phyloP scores from a whole-genome alignment of 2,113 vertebrate species.

The Megaptera novaeangliae region DNA sequence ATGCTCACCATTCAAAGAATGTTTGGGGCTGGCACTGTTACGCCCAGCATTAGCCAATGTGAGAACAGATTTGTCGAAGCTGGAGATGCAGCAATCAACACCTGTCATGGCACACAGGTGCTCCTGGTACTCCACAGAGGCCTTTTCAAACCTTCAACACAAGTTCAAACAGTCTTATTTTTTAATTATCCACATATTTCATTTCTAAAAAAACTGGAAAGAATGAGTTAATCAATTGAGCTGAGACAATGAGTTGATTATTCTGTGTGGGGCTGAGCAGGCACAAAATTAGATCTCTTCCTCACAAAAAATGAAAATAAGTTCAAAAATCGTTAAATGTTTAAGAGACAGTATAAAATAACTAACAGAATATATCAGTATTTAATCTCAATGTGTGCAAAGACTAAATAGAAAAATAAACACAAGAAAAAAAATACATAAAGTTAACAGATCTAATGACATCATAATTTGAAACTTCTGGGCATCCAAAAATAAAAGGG shows the following conservation, averaged over 20 bases:
- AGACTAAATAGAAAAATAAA: background rate
- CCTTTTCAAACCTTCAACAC: conserved; percentile 93
- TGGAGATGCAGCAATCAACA: conserved; percentile 91
- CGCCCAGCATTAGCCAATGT: conserved; percentile 86
- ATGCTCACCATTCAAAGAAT: conserved; percentile 88
- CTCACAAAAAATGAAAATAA: conserved; percentile 15
- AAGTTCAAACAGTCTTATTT: conserved; percentile 50
- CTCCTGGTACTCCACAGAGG: conserved; percentile 94
- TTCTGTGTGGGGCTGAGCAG: background rate
- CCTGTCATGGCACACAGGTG: conserved; percentile 94
- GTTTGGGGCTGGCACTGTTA: conserved; percentile 93
- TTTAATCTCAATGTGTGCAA: background rate
- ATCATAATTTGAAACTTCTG: background rate
- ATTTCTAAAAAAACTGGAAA: background rate
- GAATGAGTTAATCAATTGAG: background rate
- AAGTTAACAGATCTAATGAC: background rate
- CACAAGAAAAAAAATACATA: background rate
- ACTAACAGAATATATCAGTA: background rate
- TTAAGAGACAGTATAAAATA: background rate
- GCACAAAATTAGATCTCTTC: background rate
- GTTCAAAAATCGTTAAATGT: background rate
- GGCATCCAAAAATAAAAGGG: background rate
- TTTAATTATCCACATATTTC: background rate
- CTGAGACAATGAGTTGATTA: background rate
- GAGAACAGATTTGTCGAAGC: conserved; percentile 88